Evolutionary conservation across 2,113 vertebrate genomes (phyloP), one percentile per base, ranked within the genome.

Genomic region (Chascanopsetta lugubris): DNA sequence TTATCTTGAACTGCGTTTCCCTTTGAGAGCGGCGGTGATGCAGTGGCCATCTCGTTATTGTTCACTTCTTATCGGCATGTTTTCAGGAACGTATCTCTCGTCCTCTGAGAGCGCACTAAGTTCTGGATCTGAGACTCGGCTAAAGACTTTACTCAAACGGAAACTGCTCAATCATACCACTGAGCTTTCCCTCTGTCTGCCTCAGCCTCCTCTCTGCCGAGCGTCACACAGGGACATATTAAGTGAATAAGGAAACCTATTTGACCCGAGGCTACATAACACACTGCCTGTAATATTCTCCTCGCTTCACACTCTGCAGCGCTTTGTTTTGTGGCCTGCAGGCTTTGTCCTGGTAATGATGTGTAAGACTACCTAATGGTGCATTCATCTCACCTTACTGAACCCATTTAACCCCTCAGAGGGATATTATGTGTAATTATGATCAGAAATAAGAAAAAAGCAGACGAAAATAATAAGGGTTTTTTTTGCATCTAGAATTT

Each of bases 261-360:
- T 56, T 61, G 65, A 56, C 88, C 74, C 15, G 43, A 60, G 80
- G 89, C 82, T 55, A 53, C 38, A 61, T 55, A 83, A 84, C 82
- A 86, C 26, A 42, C 26, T 26, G 40, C 32, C 46, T 69, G 55
- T 76, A 36, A 66, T 66, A 55, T 25, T 25, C 1, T 46, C 47
- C 62, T 53, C 42, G 27, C 17, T 51, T 22, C 24, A 60, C 22
- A 40, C 21, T 69, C 24, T 50, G 29, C 58, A 25, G 46, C 42
- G 62, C 36, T 77, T 3, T 87, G 69, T 84, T 78, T 75, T 56
- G 47, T 78, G 67, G 85, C 90, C 89, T 79, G 69, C 25, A 54
- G 91, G 60, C 40, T 43, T 86, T 75, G 24, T 42, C 17, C 38
- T 77, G 60, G 61, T 81, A 68, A 90, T 76, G 42, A 86, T 49